A percentile compares a stretch with the other conserved stretches of the same genome.
Conservation (phyloP, 2,888 invertebrate species). For the Thymelicus sylvestris region DNA sequence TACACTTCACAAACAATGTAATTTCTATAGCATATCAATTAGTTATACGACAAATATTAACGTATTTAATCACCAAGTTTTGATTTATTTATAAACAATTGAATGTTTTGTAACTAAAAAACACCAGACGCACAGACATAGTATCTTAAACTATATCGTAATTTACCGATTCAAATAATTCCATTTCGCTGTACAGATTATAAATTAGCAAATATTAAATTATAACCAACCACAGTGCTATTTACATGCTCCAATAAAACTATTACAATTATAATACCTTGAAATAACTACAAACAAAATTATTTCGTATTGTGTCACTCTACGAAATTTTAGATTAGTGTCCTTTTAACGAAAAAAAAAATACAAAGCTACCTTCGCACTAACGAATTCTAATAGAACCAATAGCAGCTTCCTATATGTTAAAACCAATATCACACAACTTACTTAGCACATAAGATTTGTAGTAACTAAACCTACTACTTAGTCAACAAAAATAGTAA, state of each 20-base stretch:
- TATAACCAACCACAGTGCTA: conserved; percentile 8
- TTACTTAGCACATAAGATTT: conserved; percentile 7
- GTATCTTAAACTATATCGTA: neutral
- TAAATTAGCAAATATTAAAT: neutral
- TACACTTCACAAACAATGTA: no score
- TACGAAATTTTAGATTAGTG: neutral
- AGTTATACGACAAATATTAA: no score
- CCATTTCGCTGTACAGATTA: conserved; percentile 14
- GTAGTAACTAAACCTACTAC: conserved; percentile 8
- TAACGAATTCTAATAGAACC: neutral
- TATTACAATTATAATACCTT: neutral
- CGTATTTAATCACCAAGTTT: no score
- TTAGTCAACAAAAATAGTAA: conserved; percentile 15
- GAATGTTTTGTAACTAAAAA: no score
- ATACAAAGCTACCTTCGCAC: neutral
- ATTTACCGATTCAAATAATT: conserved; percentile 12
- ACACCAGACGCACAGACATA: no score
- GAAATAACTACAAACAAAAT: neutral
- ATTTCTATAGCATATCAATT: no score
- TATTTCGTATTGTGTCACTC: neutral
- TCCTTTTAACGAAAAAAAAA: neutral
- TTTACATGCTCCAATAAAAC: neutral
- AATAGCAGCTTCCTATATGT: neutral
- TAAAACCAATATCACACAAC: neutral
- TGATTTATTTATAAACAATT: no score